Percentiles rank a stretch among this genome's conserved stretches.
phyloP scores from a whole-genome alignment of 1,140 invertebrate species.

The Pollicipes pollicipes region DNA sequence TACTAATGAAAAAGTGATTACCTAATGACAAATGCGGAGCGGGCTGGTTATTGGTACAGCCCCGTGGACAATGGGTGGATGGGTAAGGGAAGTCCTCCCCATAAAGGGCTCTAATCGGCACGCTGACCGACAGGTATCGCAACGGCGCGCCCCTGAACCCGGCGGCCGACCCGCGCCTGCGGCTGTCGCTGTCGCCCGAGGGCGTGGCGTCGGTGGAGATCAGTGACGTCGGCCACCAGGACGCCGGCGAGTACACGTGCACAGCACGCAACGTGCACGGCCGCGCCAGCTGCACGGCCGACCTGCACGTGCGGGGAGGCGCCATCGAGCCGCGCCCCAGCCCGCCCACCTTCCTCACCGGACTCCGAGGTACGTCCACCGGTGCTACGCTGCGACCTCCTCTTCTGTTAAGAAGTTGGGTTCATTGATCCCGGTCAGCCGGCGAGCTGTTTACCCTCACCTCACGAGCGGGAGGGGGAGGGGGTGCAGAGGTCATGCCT shows the following conservation, averaged over 20 bases:
- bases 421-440: too few relatives aligned
- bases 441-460: too few relatives aligned
- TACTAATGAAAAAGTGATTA: too few relatives aligned
- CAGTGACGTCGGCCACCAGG: slow-evolving; percentile 26
- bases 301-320: slow-evolving; percentile 38
- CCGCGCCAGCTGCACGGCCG: slow-evolving; percentile 42
- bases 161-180: neutral
- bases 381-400: too few relatives aligned
- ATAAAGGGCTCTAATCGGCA: too few relatives aligned
- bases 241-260: slow-evolving; percentile 32
- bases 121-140: neutral
- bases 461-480: too few relatives aligned
- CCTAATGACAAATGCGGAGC: too few relatives aligned
- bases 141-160: neutral
- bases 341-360: slow-evolving; percentile 47
- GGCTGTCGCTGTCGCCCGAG: slow-evolving; percentile 29
- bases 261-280: slow-evolving; percentile 53
- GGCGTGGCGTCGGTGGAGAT: slow-evolving; percentile 60
- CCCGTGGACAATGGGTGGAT: too few relatives aligned
- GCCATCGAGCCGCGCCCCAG: slow-evolving; percentile 45
- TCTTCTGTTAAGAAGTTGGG: too few relatives aligned
- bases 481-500: too few relatives aligned
- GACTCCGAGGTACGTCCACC: slow-evolving; percentile 55
- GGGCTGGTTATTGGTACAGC: too few relatives aligned
- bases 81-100: too few relatives aligned